Evolutionary conservation across 2,797 vertebrate species (phyloP), one percentile per base, ranked within the genome.

Genomic region (Sciaenops ocellatus): DNA sequence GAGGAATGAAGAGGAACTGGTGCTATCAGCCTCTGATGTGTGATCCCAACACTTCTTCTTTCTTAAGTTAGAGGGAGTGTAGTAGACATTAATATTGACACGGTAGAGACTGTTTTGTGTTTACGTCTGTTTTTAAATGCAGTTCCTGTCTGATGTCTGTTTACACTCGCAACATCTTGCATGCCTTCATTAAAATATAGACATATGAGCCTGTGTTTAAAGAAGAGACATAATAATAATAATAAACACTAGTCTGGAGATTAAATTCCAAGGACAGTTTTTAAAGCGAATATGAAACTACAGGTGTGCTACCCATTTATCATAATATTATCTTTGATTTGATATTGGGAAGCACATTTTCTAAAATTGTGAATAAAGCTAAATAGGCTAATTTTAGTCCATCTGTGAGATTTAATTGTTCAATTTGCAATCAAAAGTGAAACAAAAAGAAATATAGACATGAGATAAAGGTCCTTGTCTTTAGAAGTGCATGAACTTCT

Each of bases 61-160:
- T 50, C 10, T 64, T 26, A 65, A 55, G 38, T 42, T 8, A 26
- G 9, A 60, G 3, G 47, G 30, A 30, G 38, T 46, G 17, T n/a
- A 63, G 61, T 1, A 11, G 38, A 60, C 41, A 46, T 48, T 7
- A 46, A 8, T 8, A 51, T 12, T 26, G 4, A 56, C 0, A 54
- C 11, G 18, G 48, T 1, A 26, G 30, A 51, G 42, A 47, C 2
- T 46, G 41, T 42, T 55, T 48, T 8, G 5, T 69, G 51, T 80
- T 69, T 38, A 55, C 0, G 26, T 38, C 30, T 81, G 47, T 28
- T 48, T 65, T 34, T 57, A 24, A 57, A 41, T 38, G 30, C 20
- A n/a, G 13, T 28, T 76, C 52, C 41, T 13, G n/a, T 56, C 60
- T 34, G 18, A 74, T 74, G 48, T 70, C 47, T 69, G 20, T 66